These are phyloP conservation scores for Saiga tatarica DNA, from an alignment of 2,113 vertebrate species.

Conservation along the genomic window DNA sequence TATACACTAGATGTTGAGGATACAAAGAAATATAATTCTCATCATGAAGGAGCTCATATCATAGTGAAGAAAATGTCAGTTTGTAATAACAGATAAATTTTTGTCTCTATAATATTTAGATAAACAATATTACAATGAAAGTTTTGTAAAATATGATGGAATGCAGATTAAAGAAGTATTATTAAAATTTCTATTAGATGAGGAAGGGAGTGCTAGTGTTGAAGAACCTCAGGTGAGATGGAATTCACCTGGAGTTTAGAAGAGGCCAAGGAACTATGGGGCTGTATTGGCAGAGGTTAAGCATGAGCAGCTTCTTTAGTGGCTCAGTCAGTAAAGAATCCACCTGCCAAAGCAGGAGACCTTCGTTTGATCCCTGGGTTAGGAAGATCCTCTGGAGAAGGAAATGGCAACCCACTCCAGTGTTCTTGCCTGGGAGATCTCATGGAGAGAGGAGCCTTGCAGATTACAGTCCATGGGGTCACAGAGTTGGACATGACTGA, in stretches of 20 bases:
- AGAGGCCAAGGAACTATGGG: background rate
- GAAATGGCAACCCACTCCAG: background rate
- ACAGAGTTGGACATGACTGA: background rate
- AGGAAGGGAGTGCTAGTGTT: background rate
- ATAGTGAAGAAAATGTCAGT: background rate
- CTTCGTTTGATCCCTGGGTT: background rate
- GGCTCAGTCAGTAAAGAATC: background rate
- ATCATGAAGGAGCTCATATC: background rate
- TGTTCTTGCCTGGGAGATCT: background rate
- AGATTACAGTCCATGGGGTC: background rate
- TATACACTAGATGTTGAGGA: background rate
- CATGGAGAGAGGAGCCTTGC: background rate
- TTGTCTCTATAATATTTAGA: background rate
- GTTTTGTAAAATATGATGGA: background rate
- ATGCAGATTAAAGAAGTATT: background rate
- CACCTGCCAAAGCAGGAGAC: background rate
- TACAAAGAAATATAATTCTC: background rate
- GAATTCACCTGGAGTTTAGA: background rate
- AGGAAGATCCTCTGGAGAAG: background rate
- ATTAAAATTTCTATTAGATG: background rate
- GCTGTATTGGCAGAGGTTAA: background rate
- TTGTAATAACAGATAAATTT: background rate
- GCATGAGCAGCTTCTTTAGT: background rate
- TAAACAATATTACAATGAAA: background rate
- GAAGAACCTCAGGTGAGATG: background rate